These are phyloP conservation scores for Cygnus olor DNA, from an alignment of 2,797 vertebrate species.

Conservation along the genomic window DNA sequence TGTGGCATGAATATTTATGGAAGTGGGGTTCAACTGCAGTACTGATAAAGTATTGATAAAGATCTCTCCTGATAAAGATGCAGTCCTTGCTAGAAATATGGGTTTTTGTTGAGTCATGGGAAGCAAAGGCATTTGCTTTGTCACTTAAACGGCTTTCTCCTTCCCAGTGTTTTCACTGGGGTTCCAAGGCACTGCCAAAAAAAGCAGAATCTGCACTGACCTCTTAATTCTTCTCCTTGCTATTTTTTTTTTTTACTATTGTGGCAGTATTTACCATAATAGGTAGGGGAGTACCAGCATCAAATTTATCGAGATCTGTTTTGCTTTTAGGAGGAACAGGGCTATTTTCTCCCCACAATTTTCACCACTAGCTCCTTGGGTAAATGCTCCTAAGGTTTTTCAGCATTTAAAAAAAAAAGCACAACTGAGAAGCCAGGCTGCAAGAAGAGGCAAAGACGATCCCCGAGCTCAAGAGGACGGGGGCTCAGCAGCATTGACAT, in stretches of 20 bases:
- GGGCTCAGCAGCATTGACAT: rapidly evolving
- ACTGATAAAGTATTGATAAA: not conserved
- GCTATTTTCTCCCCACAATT: not conserved
- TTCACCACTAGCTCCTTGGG: not conserved
- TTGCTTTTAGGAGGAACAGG: slow-evolving; percentile 2
- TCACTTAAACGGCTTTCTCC: slow-evolving; percentile 30
- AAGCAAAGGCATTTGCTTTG: not conserved
- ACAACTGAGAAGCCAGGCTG: not conserved
- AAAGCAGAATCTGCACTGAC: not conserved
- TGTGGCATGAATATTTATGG: not conserved
- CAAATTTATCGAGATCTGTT: not conserved
- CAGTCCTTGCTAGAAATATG: not conserved
- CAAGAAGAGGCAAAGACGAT: rapidly evolving
- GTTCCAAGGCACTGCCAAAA: not conserved
- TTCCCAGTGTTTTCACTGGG: not conserved
- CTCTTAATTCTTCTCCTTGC: not conserved
- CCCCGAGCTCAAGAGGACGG: rapidly evolving
- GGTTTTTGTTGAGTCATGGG: not conserved
- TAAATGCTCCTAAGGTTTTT: not conserved
- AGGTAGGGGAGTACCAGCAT: not conserved
- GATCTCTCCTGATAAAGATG: not conserved
- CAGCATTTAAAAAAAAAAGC: rapidly evolving
- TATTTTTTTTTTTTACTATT: not conserved
- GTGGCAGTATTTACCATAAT: not conserved
- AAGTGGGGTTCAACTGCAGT: not conserved